Conservation (phyloP, 2,113 vertebrate species). For the Perca flavescens region DNA sequence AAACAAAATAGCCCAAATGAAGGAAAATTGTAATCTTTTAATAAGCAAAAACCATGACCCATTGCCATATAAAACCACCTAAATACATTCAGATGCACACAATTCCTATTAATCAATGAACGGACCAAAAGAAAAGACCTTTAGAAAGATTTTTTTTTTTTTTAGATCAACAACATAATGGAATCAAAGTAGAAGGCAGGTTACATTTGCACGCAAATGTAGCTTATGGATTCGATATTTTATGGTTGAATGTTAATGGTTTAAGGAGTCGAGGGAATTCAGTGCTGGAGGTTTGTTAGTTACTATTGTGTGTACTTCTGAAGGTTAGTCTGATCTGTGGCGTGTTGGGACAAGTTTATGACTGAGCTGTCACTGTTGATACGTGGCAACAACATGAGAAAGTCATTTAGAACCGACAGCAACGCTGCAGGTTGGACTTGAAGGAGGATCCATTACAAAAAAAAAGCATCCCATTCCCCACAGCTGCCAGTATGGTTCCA, state of each 20-base stretch:
- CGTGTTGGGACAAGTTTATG: slow-evolving; percentile 30
- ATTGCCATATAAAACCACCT: not conserved
- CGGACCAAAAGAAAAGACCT: not conserved
- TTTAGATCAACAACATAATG: not conserved
- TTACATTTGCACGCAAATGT: not conserved
- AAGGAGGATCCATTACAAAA: not conserved
- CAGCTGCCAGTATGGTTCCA: not conserved
- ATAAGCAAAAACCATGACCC: not conserved
- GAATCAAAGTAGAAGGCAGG: not conserved
- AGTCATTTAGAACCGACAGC: not conserved
- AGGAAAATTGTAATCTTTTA: not conserved
- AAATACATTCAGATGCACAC: not conserved
- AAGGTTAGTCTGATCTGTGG: slow-evolving; percentile 14
- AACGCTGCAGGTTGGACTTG: slow-evolving; percentile 4
- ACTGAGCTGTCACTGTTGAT: slow-evolving; percentile 1
- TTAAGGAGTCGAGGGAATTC: not conserved
- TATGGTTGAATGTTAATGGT: not conserved
- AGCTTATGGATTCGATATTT: not conserved
- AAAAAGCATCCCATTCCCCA: slow-evolving; percentile 3
- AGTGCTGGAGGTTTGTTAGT: slow-evolving; percentile 25
- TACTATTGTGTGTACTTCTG: slow-evolving; percentile 11
- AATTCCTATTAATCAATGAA: not conserved
- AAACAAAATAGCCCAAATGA: not conserved
- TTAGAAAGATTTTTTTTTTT: not conserved
- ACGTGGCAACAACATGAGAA: slow-evolving; percentile 25